Evolutionary conservation across 1,140 invertebrate genomes (phyloP), one percentile per base, ranked within the genome.

Genomic region (Diabrotica virgifera): DNA sequence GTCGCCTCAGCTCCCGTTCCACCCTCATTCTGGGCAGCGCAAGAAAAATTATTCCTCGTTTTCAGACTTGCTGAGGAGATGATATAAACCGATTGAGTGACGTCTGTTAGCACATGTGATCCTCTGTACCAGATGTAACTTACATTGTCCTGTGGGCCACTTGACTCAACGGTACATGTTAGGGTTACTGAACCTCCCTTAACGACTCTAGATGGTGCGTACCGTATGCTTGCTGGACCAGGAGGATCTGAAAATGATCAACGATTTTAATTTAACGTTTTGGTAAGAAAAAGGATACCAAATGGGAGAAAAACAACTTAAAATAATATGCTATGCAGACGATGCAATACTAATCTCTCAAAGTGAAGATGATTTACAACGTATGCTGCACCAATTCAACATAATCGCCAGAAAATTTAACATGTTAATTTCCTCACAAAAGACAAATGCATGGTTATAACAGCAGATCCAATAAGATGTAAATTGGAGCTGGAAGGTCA

Each of bases 41-140:
- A 96, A 0, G 91, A 92, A 80, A 94, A 95, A 81, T 94, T 94
- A 68, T 90, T 89, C 52, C 90, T 84, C 36, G 90, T 91, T 75
- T 92, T 89, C 37, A 95, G 80, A 14, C 89, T 89, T 5, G 93
- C 91, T 0, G 90, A 88, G 55, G 90, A 86, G 57, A 95, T 90
- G 37, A 86, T 89, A 83, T 89, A 90, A 65, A 89, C 87, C 53
- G 87, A 82, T 8, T 88, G 85, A 38, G 88, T 87, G 54, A 91
- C 85, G 68, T 93, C 89, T 52, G 85, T 83, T 11, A 94, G 82
- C 2, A 86, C 81, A 56, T 90, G 85, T 6, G 85, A 84, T 40
- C 91, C 91, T 52, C 92, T 85, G 70, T 88, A 84, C 93, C 93
- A 95, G 55, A 87, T 87, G 80, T 86, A 93, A 69, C 82, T 83